Percentiles rank a stretch among this genome's conserved stretches.
Evolutionary conservation across 2,888 invertebrate species (phyloP).

Genomic region (Halocaridina rubra): DNA sequence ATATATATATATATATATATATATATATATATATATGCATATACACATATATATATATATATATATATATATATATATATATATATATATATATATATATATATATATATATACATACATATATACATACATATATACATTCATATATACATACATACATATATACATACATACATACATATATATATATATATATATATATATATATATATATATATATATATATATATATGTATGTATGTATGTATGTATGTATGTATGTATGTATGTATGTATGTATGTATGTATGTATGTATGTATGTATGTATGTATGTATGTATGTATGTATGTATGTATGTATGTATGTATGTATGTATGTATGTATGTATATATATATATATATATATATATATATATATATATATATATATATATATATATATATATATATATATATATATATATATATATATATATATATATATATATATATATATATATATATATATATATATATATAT

Average conservation of each 20-base stretch:
- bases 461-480: slow-evolving; percentile 18
- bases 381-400: neutral
- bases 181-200: neutral
- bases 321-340: neutral
- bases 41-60: neutral
- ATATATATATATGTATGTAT: neutral
- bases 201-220: neutral
- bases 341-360: neutral
- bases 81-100: neutral
- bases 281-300: neutral
- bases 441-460: neutral
- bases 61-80: slow-evolving; percentile 10
- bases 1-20: neutral
- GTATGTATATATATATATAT: neutral
- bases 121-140: too few species aligned
- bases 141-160: neutral
- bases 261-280: neutral
- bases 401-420: neutral
- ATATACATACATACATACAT: too few species aligned
- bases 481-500: slow-evolving; percentile 28
- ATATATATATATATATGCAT: neutral
- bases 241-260: neutral
- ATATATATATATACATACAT: neutral
- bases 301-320: neutral
- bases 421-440: slow-evolving; percentile 13